Percentiles rank a stretch among this genome's conserved stretches.
Conservation (phyloP, 2,888 invertebrate species). For the Drosophila limbata region DNA sequence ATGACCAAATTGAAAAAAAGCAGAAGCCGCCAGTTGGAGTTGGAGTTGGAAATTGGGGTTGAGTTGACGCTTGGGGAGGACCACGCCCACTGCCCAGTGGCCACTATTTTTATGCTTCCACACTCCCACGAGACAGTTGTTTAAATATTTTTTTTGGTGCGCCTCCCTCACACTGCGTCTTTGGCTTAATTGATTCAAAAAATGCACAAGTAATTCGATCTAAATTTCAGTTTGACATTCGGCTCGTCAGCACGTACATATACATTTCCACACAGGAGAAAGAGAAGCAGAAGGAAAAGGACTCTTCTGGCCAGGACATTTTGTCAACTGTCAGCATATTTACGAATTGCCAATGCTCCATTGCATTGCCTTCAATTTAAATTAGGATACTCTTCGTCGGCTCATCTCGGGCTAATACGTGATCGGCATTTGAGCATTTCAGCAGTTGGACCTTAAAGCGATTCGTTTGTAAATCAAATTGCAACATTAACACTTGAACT, state of each 20-base stretch:
- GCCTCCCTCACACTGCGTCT: slow-evolving; percentile 31
- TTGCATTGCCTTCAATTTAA: slow-evolving; percentile 48
- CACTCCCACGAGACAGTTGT: slow-evolving; percentile 28
- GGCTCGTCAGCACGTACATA: slow-evolving; percentile 36
- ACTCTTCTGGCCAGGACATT: neutral
- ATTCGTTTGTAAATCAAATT: slow-evolving; percentile 29
- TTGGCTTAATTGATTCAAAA: slow-evolving; percentile 67
- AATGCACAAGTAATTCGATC: slow-evolving; percentile 54
- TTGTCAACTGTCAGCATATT: slow-evolving; percentile 33
- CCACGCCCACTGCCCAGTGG: slow-evolving; percentile 53
- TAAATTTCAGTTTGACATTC: slow-evolving; percentile 47
- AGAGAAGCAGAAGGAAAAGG: neutral
- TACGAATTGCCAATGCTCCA: slow-evolving; percentile 37
- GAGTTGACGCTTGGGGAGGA: neutral
- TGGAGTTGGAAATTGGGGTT: neutral
- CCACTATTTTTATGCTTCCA: slow-evolving; percentile 50
- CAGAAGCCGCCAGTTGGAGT: slow-evolving; percentile 16
- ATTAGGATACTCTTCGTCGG: slow-evolving; percentile 30
- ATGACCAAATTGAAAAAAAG: slow-evolving; percentile 47
- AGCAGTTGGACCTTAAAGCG: slow-evolving; percentile 16
- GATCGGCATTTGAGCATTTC: slow-evolving; percentile 34
- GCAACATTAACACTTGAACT: slow-evolving; percentile 30
- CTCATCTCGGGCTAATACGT: slow-evolving; percentile 24
- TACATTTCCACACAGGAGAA: neutral
- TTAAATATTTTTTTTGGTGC: slow-evolving; percentile 61